These are phyloP conservation scores for Xylocampa areola DNA, from an alignment of 2,888 invertebrate species.

Conservation along the genomic window DNA sequence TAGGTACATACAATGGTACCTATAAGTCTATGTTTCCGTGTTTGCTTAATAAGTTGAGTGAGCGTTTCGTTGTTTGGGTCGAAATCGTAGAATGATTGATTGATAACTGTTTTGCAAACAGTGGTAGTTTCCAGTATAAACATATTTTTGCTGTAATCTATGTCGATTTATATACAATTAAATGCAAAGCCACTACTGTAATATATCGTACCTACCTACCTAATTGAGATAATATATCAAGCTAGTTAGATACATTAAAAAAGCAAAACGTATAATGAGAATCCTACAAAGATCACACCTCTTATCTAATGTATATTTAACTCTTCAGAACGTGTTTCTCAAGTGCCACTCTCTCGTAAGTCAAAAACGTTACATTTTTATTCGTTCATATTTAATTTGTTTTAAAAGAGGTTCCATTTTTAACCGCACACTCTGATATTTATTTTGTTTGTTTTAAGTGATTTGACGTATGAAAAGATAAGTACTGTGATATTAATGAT, in stretches of 20 bases:
- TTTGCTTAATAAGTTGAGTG: conserved; percentile 48
- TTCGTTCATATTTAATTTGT: conserved; percentile 62
- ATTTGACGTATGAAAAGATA: too few relatives aligned
- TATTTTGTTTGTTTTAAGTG: conserved; percentile 21
- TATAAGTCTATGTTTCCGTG: conserved; percentile 33
- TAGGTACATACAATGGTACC: not conserved
- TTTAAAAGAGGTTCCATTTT: conserved; percentile 58
- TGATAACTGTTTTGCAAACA: conserved; percentile 32
- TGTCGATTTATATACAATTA: too few relatives aligned
- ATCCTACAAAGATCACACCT: not conserved
- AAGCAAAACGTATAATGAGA: too few relatives aligned
- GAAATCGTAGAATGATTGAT: conserved; percentile 35
- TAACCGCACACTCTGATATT: conserved; percentile 22
- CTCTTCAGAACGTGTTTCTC: conserved; percentile 51
- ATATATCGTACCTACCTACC: too few relatives aligned
- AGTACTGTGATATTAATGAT: too few relatives aligned
- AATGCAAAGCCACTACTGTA: too few relatives aligned
- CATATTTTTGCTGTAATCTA: too few relatives aligned
- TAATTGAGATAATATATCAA: too few relatives aligned
- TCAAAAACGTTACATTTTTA: conserved; percentile 58
- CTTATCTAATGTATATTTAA: conserved; percentile 14
- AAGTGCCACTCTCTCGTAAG: conserved; percentile 37
- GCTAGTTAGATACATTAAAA: too few relatives aligned
- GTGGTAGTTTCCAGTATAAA: conserved; percentile 21
- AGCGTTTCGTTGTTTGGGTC: conserved; percentile 30